Percentiles rank a stretch among this genome's conserved stretches.
Conservation (phyloP, 2,888 invertebrate species). For the Drosophila emarginata region DNA sequence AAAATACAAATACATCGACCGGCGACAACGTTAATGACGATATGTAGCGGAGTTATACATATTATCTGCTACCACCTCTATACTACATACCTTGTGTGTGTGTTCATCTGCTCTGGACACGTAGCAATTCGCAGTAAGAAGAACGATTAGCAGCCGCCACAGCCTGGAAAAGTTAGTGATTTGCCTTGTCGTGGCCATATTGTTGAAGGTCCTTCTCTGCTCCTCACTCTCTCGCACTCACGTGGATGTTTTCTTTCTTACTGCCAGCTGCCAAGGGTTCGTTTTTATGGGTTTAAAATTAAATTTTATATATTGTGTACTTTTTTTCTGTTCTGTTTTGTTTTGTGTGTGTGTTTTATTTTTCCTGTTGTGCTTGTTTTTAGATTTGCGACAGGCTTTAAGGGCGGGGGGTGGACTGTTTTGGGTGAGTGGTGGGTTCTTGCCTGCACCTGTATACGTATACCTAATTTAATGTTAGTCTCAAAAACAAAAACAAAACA, state of each 20-base stretch:
- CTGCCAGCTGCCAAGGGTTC: neutral
- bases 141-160: slow-evolving; percentile 5
- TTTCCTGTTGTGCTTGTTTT: neutral
- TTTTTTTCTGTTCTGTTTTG: neutral
- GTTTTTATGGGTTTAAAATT: neutral
- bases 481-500: slow-evolving; percentile 29
- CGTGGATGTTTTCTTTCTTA: neutral
- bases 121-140: slow-evolving; percentile 42
- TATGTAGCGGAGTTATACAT: too few species aligned
- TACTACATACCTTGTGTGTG: slow-evolving; percentile 87
- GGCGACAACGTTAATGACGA: neutral
- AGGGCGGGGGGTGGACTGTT: neutral
- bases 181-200: slow-evolving; percentile 4
- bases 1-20: neutral
- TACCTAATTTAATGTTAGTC: slow-evolving; percentile 4
- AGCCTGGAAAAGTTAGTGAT: slow-evolving; percentile 4
- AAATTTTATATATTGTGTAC: neutral
- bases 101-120: slow-evolving; percentile 87
- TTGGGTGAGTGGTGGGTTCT: neutral
- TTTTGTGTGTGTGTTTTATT: neutral
- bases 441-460: slow-evolving; percentile 3
- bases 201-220: neutral
- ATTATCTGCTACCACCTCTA: too few species aligned
- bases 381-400: neutral
- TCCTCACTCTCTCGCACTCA: neutral